These are phyloP conservation scores for Eupithecia abbreviata DNA, from an alignment of 2,888 invertebrate genomes.

Conservation along the genomic window DNA sequence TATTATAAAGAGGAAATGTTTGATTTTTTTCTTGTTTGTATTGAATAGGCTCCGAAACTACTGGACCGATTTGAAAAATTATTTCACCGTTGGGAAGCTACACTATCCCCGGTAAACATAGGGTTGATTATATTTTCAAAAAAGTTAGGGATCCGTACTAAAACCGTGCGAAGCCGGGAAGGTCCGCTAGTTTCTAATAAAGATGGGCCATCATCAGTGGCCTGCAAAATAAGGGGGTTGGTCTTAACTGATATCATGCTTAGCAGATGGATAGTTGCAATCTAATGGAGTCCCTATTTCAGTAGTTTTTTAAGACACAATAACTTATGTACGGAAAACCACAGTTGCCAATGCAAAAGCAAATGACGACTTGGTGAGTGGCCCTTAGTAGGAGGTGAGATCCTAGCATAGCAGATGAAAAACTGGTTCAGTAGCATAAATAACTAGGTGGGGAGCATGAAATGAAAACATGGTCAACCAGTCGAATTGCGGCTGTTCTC, in stretches of 20 bases:
- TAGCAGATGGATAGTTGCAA: not conserved
- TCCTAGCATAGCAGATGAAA: not conserved
- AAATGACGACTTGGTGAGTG: not conserved
- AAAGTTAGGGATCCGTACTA: too few species aligned
- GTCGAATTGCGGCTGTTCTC: not conserved
- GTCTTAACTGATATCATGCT: not conserved
- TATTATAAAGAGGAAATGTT: too few species aligned
- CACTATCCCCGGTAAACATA: too few species aligned
- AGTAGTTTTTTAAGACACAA: too few species aligned
- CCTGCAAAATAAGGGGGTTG: too few species aligned
- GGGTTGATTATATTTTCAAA: too few species aligned
- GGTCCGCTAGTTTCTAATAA: not conserved
- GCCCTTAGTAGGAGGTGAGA: not conserved
- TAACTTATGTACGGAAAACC: not conserved
- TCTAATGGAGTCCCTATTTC: too few species aligned
- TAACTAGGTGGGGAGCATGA: not conserved
- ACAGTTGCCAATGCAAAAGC: not conserved
- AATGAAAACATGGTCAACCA: constrained; percentile 4
- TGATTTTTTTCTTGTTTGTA: too few species aligned
- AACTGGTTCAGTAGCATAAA: not conserved
- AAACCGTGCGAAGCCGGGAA: too few species aligned
- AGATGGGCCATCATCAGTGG: not conserved
- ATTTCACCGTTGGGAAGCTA: too few species aligned
- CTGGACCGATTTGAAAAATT: too few species aligned
- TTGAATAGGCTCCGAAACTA: too few species aligned